Percentiles rank a stretch among this genome's conserved stretches.
Evolutionary conservation across 2,888 invertebrate genomes (phyloP).

Genomic region (Meiosimyza platycephala): DNA sequence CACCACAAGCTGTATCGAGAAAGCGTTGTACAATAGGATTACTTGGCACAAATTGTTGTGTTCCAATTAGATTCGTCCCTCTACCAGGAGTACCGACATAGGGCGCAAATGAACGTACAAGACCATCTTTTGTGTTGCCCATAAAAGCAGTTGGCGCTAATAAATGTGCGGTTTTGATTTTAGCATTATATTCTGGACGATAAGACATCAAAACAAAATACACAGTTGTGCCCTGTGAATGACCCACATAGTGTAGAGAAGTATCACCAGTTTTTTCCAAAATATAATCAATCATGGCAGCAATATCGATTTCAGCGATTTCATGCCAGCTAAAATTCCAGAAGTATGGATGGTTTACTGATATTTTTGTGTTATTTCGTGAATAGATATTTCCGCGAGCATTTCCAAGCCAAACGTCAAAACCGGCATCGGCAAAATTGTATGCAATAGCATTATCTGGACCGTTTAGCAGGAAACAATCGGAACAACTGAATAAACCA

Average conservation of each 20-base stretch:
- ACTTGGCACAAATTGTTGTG: conserved; percentile 70
- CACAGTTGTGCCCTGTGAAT: conserved; percentile 72
- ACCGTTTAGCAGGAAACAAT: conserved; percentile 78
- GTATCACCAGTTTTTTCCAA: conserved; percentile 65
- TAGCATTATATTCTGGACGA: conserved; percentile 67
- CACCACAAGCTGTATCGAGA: conserved; percentile 54
- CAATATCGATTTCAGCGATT: conserved; percentile 70
- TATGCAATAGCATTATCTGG: conserved; percentile 72
- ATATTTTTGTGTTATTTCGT: conserved; percentile 67
- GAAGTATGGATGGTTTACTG: conserved; percentile 53
- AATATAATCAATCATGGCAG: conserved; percentile 74
- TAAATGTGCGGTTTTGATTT: conserved; percentile 67
- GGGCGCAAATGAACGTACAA: conserved; percentile 65
- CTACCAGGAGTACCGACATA: conserved; percentile 53
- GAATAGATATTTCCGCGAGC: conserved; percentile 75
- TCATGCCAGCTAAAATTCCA: conserved; percentile 72
- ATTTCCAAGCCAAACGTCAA: conserved; percentile 75
- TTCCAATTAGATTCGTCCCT: conserved; percentile 48
- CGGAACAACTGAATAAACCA: conserved; percentile 76
- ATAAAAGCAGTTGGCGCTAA: conserved; percentile 78
- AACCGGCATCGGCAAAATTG: conserved; percentile 69
- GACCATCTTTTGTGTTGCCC: conserved; percentile 69
- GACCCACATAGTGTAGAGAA: conserved; percentile 72
- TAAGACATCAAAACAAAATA: conserved; percentile 68
- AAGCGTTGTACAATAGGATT: conserved; percentile 53